phyloP scores from a whole-genome alignment of 2,113 vertebrate genomes.

The Mirza zaza region DNA sequence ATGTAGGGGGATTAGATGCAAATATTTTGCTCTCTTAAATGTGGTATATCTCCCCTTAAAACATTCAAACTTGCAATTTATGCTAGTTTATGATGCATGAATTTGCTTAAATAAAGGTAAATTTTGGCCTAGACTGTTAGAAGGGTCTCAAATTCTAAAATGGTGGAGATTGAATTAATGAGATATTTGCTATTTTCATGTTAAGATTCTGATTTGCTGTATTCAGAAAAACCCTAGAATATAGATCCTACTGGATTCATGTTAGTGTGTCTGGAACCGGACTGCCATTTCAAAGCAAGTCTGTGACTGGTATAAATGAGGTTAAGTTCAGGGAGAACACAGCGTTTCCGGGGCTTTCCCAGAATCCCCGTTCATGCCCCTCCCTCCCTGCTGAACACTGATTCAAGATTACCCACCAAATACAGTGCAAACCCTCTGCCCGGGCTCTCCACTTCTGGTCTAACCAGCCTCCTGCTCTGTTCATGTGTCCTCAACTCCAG shows the following conservation, averaged over 20 bases:
- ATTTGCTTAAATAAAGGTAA: background rate
- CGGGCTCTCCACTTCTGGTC: too few relatives aligned
- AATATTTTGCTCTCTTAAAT: background rate
- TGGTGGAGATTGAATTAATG: background rate
- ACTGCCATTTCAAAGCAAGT: background rate
- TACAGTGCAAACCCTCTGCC: background rate
- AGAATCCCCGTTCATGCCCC: background rate
- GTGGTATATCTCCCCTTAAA: background rate
- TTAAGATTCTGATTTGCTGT: background rate
- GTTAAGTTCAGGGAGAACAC: background rate
- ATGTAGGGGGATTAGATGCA: too few relatives aligned
- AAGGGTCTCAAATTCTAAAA: background rate
- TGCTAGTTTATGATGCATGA: background rate
- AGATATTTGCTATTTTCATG: background rate
- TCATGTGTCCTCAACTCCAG: background rate
- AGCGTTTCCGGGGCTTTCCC: background rate
- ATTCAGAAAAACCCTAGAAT: background rate
- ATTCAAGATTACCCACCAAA: background rate
- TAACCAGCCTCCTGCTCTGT: background rate
- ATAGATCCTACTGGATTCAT: background rate
- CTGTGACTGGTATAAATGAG: background rate
- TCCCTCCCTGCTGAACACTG: background rate
- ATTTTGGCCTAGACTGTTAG: background rate
- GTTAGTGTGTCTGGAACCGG: background rate
- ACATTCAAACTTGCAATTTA: background rate